These are phyloP conservation scores for Selenia dentaria DNA, from an alignment of 2,888 invertebrate genomes.

Conservation along the genomic window DNA sequence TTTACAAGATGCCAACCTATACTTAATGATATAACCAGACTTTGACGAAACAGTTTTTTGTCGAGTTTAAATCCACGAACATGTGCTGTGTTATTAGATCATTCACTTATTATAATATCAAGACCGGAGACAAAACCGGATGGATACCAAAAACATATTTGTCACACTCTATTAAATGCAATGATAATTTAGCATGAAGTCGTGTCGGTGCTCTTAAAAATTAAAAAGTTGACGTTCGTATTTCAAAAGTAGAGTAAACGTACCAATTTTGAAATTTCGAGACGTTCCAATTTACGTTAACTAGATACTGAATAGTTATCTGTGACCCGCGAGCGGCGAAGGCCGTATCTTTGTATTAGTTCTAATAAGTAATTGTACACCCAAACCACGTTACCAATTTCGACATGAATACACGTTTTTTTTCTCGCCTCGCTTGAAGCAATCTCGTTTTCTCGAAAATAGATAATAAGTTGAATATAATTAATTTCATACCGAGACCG, in stretches of 20 bases:
- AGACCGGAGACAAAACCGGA: conserved; percentile 59
- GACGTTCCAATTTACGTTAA: conserved; percentile 47
- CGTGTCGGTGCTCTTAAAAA: conserved; percentile 11
- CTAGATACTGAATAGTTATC: conserved; percentile 49
- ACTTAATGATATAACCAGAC: conserved; percentile 46
- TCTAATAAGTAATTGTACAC: conserved; percentile 81
- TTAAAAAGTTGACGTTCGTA: conserved; percentile 16
- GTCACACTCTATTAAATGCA: conserved; percentile 33
- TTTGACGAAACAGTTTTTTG: conserved; percentile 41
- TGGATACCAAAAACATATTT: conserved; percentile 40
- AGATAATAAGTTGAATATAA: conserved; percentile 81
- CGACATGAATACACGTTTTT: conserved; percentile 74
- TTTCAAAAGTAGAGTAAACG: conserved; percentile 49
- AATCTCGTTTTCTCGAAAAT: conserved; percentile 82
- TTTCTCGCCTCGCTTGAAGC: conserved; percentile 62
- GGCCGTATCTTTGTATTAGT: conserved; percentile 68
- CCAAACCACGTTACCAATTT: conserved; percentile 73
- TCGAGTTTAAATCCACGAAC: conserved; percentile 40
- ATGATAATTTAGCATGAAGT: conserved; percentile 15
- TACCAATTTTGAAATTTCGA: conserved; percentile 43
- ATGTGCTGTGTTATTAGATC: conserved; percentile 61
- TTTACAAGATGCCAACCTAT: conserved; percentile 20
- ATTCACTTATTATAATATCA: conserved; percentile 55
- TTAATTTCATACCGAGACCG: conserved; percentile 74
- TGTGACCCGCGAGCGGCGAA: conserved; percentile 54